A percentile compares a stretch with the other conserved stretches of the same genome.
These are phyloP conservation scores for Porites lutea DNA, from an alignment of 64 coral and sea anemone species.

Conservation along the genomic window DNA sequence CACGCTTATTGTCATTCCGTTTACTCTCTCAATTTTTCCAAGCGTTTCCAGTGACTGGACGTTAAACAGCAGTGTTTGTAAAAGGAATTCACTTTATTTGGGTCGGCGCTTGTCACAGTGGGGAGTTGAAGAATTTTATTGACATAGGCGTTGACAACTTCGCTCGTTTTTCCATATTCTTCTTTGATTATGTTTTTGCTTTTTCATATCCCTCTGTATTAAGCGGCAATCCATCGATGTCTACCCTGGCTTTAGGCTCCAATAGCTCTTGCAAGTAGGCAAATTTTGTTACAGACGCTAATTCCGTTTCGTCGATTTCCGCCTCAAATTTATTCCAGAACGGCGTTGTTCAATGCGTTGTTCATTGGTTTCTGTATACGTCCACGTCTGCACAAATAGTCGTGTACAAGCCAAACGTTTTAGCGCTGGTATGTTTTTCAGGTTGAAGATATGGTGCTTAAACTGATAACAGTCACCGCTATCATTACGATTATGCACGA, in stretches of 20 bases:
- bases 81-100: conserved; percentile 6
- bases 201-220: conserved; percentile 46
- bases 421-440: too few species aligned
- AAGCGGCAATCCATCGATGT: conserved; percentile 46
- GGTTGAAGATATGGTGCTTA: too few species aligned
- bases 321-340: too few species aligned
- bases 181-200: conserved; percentile 38
- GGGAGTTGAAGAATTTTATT: conserved; percentile 32
- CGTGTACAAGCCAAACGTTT: too few species aligned
- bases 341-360: too few species aligned
- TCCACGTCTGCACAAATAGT: too few species aligned
- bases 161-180: conserved; percentile 57
- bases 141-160: conserved; percentile 28
- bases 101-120: not conserved
- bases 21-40: conserved; percentile 24
- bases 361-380: too few species aligned
- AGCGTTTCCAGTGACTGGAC: conserved; percentile 15
- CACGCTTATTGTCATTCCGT: not conserved
- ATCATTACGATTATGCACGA: too few species aligned
- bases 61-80: too few species aligned
- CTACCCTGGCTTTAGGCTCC: conserved; percentile 37
- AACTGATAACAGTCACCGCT: too few species aligned
- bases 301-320: conserved; percentile 59
- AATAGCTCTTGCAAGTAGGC: conserved; percentile 54
- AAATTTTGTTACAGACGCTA: conserved; percentile 53